Conservation (phyloP, 2,113 vertebrate genomes). For the Callochromis pleurospilus region DNA sequence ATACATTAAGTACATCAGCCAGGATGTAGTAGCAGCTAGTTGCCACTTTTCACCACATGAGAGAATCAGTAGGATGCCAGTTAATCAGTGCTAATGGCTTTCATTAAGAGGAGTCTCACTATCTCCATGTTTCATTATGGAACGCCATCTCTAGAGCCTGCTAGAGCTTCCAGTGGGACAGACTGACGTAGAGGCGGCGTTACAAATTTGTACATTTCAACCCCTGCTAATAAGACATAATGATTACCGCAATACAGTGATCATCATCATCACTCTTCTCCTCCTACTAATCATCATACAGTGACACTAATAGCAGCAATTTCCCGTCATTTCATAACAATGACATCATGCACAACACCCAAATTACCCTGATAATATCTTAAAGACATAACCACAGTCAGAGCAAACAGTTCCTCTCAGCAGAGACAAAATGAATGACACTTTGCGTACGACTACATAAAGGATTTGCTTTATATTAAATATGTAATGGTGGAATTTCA, state of each 20-base stretch:
- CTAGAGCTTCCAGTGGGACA: background rate
- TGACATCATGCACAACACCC: slow-evolving; percentile 38
- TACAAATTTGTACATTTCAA: background rate
- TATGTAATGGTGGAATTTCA: background rate
- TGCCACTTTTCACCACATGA: background rate
- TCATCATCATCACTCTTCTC: background rate
- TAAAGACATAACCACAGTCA: slow-evolving; percentile 25
- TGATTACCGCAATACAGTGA: background rate
- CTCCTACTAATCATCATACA: slow-evolving; percentile 3
- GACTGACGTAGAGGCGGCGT: background rate
- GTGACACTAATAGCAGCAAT: slow-evolving; percentile 37
- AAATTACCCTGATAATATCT: slow-evolving; percentile 41
- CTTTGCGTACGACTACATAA: background rate
- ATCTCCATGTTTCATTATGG: background rate
- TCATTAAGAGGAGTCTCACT: background rate
- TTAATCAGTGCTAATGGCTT: background rate
- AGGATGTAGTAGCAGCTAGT: background rate
- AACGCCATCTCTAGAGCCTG: background rate
- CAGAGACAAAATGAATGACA: background rate
- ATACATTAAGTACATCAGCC: background rate
- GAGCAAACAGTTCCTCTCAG: slow-evolving; percentile 28
- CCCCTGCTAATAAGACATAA: background rate
- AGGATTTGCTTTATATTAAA: background rate
- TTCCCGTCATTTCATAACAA: slow-evolving; percentile 49
- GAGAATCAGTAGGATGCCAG: background rate